Conservation (phyloP, 2,797 vertebrate genomes). For the Pangasius macronema region DNA sequence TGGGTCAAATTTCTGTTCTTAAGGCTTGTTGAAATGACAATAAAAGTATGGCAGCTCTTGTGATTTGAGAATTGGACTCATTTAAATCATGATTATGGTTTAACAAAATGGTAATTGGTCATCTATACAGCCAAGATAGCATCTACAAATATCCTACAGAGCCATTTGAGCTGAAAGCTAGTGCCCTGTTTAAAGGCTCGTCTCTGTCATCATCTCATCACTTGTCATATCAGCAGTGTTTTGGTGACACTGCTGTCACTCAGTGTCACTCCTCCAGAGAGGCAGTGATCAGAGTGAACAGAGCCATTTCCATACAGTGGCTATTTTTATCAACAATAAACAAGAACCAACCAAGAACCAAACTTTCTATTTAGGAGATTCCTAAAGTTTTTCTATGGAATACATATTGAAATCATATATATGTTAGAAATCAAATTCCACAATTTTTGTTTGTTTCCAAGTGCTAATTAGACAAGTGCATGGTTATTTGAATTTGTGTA, state of each 20-base stretch:
- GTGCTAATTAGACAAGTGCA: not conserved
- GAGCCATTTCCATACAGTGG: conserved; percentile 14
- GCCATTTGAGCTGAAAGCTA: not conserved
- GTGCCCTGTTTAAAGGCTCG: conserved; percentile 31
- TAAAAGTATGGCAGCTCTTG: not conserved
- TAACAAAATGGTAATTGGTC: not conserved
- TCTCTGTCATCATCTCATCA: conserved; percentile 57
- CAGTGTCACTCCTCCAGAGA: conserved; percentile 62
- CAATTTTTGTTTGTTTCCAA: not conserved
- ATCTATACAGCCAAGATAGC: too few species aligned
- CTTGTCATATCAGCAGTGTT: conserved; percentile 52
- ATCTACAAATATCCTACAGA: not conserved
- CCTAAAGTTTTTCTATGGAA: not conserved
- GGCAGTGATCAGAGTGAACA: conserved; percentile 18
- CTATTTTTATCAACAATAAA: conserved; percentile 17
- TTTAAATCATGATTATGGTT: not conserved
- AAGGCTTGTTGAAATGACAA: not conserved
- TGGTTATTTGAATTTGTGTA: not conserved
- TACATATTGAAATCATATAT: not conserved
- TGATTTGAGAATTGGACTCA: not conserved
- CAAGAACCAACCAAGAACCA: not conserved
- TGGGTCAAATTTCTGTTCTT: not conserved
- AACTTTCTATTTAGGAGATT: not conserved
- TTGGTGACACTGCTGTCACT: conserved; percentile 60
- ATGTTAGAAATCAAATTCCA: not conserved